Evolutionary conservation across 2,113 vertebrate species (phyloP), one percentile per base, ranked within the genome.

Genomic region (Perognathus longimembris): DNA sequence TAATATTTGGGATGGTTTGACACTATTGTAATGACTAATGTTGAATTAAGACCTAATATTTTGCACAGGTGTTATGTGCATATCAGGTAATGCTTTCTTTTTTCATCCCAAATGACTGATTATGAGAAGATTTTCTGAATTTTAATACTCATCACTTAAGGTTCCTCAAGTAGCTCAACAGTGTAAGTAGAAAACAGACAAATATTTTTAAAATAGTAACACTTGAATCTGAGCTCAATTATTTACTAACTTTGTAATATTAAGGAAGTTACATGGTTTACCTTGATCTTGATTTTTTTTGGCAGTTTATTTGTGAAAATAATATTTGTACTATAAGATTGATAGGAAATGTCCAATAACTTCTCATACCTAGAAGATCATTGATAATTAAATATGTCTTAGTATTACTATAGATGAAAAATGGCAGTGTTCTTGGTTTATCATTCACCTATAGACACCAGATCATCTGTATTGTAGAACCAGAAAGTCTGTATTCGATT

Each of bases 91-190:
- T 36, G 4, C 3, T 32, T 70, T 78, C 21, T 71, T 54, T 80
- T 78, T 93, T 15, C 75, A 75, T 90, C 3, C 61, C 67, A 95
- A 89, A 71, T 70, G 2, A 66, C 12, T 66, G 24, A 79, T 85
- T 71, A 20, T 71, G n/a, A 59, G 42, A 2, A 86, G 45, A 10
- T n/a, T 82, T 30, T 70, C 9, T n/a, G 54, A 77, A 28, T 59
- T 84, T 92, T 34, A 57, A 14, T 17, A 50, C 22, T 6, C 10
- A 89, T 3, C 6, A 9, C 2, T 59, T 83, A 78, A 83, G 22
- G 50, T 42, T 79, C 6, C 45, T 86, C 79, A 10, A 6, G 18
- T 34, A 92, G 18, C 32, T 76, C 5, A 61, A 6, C 4, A 67
- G 22, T 36, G 18, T 85, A 63, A 42, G 30, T 36, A 74, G 36